These are phyloP conservation scores for Bombus breviceps DNA, from an alignment of 1,140 invertebrate species.

Conservation along the genomic window DNA sequence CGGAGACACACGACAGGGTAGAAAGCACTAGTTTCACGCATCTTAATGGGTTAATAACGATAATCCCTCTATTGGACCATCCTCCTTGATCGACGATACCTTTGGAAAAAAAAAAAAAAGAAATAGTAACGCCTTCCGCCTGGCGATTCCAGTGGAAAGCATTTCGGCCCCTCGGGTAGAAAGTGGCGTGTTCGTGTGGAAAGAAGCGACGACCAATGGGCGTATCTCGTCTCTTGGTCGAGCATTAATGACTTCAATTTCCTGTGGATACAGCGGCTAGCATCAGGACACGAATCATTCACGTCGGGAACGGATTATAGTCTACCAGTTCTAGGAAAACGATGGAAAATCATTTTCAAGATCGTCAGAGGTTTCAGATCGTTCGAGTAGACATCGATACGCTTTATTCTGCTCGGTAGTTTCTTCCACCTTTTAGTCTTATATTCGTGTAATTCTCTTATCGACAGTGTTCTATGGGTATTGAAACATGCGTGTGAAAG, in stretches of 20 bases:
- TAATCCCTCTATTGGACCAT: conserved; percentile 15
- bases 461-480: neutral
- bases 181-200: conserved; percentile 34
- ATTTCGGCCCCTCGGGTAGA: conserved; percentile 52
- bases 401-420: neutral
- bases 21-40: conserved; percentile 44
- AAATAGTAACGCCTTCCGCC: conserved; percentile 20
- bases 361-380: neutral
- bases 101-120: neutral
- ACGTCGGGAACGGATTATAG: conserved; percentile 24
- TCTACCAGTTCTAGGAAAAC: conserved; percentile 42
- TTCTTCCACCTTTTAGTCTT: neutral
- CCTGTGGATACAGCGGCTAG: conserved; percentile 41
- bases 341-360: conserved; percentile 15
- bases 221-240: conserved; percentile 59
- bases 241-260: conserved; percentile 69
- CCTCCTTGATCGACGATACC: conserved; percentile 40
- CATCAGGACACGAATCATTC: conserved; percentile 47
- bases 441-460: neutral
- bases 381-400: too few species aligned
- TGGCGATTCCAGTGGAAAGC: conserved; percentile 27
- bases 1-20: conserved; percentile 35
- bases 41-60: conserved; percentile 49
- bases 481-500: too few species aligned
- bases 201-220: conserved; percentile 54